These are phyloP conservation scores for Cavia aperea DNA, from an alignment of 2,113 vertebrate genomes.

Conservation along the genomic window DNA sequence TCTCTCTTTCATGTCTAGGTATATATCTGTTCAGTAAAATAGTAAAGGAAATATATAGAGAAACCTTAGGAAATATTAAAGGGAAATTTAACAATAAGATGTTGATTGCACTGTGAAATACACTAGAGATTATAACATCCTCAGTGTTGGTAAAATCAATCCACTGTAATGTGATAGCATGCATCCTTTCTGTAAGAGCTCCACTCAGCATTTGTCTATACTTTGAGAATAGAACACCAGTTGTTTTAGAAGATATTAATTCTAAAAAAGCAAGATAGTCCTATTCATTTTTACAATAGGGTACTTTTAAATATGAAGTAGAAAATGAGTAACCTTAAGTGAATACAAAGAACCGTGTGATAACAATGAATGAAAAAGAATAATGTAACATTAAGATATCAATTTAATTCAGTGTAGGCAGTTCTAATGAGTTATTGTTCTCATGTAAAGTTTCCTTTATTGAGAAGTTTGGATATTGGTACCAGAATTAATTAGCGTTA, in stretches of 20 bases:
- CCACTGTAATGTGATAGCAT: not conserved
- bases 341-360: not conserved
- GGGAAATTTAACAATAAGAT: not conserved
- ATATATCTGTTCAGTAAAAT: not conserved
- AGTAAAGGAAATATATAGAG: not conserved
- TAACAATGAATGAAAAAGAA: conserved; percentile 31
- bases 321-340: not conserved
- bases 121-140: not conserved
- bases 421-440: not conserved
- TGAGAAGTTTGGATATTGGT: not conserved
- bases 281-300: conserved; percentile 21
- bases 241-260: not conserved
- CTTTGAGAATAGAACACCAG: not conserved
- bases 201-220: conserved; percentile 1
- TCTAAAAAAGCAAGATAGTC: not conserved
- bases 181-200: not conserved
- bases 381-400: not conserved
- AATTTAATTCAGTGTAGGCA: conserved; percentile 11
- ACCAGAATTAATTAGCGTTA: not conserved
- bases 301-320: conserved; percentile 20
- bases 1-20: not conserved
- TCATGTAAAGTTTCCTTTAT: not conserved
- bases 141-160: not conserved
- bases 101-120: not conserved
- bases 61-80: not conserved